Evolutionary conservation across 1,140 invertebrate species (phyloP).

Genomic region (Caerostris darwini): DNA sequence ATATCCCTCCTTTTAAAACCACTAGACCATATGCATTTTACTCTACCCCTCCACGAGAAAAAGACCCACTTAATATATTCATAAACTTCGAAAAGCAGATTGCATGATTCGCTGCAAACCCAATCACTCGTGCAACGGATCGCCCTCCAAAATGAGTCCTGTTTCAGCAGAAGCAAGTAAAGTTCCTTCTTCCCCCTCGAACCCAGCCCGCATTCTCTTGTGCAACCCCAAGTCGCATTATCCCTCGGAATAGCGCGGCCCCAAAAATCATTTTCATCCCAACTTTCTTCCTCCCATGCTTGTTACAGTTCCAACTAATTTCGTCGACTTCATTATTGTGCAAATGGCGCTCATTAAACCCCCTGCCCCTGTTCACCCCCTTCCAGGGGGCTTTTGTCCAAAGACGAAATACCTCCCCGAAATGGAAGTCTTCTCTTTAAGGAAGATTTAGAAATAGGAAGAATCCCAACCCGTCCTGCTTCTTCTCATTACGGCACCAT

Average conservation of each 20-base stretch:
- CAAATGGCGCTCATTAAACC: slow-evolving; percentile 58
- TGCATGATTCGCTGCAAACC: background rate
- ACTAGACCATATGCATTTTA: too few species aligned
- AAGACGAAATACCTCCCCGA: background rate
- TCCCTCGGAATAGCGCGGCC: background rate
- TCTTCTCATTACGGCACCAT: slow-evolving; percentile 37
- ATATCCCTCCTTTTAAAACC: too few species aligned
- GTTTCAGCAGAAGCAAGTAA: background rate
- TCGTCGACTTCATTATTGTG: slow-evolving; percentile 66
- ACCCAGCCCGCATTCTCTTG: background rate
- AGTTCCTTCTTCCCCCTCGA: background rate
- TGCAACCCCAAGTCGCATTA: background rate
- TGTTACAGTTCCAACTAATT: slow-evolving; percentile 59
- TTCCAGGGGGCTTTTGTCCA: background rate
- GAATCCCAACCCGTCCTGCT: background rate
- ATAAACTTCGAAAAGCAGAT: background rate
- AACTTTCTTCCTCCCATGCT: slow-evolving; percentile 50
- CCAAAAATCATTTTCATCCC: slow-evolving; percentile 44
- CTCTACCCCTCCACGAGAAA: background rate
- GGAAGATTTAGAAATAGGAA: slow-evolving; percentile 28
- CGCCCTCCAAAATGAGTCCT: background rate
- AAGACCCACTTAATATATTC: background rate
- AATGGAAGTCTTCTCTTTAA: background rate
- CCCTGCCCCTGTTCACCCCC: background rate
- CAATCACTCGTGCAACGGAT: slow-evolving; percentile 10